Evolutionary conservation across 2,888 invertebrate genomes (phyloP), one percentile per base, ranked within the genome.

Genomic region (Nematopogon swammerdamellus): DNA sequence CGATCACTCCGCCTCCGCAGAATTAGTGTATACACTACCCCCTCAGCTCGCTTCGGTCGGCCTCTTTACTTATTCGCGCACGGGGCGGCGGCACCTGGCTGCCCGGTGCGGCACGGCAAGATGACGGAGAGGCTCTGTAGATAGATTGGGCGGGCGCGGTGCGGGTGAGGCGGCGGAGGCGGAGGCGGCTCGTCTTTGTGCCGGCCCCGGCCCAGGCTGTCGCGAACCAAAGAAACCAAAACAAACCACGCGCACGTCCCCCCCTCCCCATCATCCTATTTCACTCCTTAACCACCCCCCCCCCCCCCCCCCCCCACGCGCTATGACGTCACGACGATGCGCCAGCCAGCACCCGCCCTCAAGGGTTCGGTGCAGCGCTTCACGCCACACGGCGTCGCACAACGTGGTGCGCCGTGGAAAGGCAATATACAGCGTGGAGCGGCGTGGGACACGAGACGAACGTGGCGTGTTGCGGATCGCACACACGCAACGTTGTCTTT

Each of bases 191-290:
- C 75, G 77, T 77, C 77, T 77, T 79, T 77, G 75, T 76, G 73
- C 43, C 18, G 66, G 67, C 66, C 72, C 73, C 72, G 70, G 57
- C 59, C 55, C 58, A 53, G 57, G 59, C 52, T 57, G 57, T 68
- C 72, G 73, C 70, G 70, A 70, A 65, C 72, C 72, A 80, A 80
- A 80, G 74, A 79, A 79, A 77, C 80, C 79, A 79, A 80, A 79
- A 79, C 80, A 76, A 76, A 67, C 65, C 58, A 55, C 59, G 62
- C 62, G 59, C 64, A 65, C 64, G 58, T 56, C 59, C 58, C 54
- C 61, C 57, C 56, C 50, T 50, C 60, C 60, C 60, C n/a, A n/a
- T 62, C 65, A 4, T 25, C 25, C 25, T 8, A n/a, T n/a, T 25
- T 25, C 25, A 8, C 25, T 25, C 25, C 8, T 25, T 4, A 4